Base-by-base conservation (phyloP, 2,888 invertebrate genomes). In the Cepaea hortensis region DNA sequence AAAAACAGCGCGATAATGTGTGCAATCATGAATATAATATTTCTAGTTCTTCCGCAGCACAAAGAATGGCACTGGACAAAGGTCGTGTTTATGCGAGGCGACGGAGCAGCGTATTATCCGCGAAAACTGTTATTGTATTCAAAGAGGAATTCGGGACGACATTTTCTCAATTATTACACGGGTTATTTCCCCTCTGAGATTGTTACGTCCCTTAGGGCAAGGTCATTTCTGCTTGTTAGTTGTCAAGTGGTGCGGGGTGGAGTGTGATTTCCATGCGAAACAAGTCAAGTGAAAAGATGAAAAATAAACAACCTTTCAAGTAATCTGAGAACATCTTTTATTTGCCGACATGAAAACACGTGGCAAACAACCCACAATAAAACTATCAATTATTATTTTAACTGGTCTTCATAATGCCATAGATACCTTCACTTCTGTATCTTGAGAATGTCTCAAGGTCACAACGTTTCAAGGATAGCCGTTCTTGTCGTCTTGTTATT, bases 111-210 rank as follows among this genome's bases (percentile, higher is more conserved):
- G 20, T 75, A 18, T 62, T 84, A n/a, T 84, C 62, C 75, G 5
- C 13, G 62, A 62, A 75, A 65, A 20, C 65, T 65, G 50, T 48
- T 65, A 84, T 84, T 84, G 76, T 84, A 76, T 62, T 61, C 76
- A 3, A 11, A 55, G 50, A 23, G 48, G 65, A 84, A 46, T 62
- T 62, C 76, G 35, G 3, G 61, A 55, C 76, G 84, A 18, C 15
- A 18, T 4, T 50, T 4, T 15, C 48, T 48, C 18, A 62, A 65
- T 61, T 84, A 55, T 84, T 76, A 48, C 76, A 65, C 65, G 75
- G 76, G 76, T 65, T 84, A 65, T 76, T 84, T 84, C 84, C 84
- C 84, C 50, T 84, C 23, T 84, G 7, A 46, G 48, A 62, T 61
- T 15, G 50, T 84, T 76, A 62, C 84, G 23, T 73, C 76, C 84